These are phyloP conservation scores for Pelecanoides urinatrix DNA, from an alignment of 2,113 vertebrate genomes.

Conservation along the genomic window DNA sequence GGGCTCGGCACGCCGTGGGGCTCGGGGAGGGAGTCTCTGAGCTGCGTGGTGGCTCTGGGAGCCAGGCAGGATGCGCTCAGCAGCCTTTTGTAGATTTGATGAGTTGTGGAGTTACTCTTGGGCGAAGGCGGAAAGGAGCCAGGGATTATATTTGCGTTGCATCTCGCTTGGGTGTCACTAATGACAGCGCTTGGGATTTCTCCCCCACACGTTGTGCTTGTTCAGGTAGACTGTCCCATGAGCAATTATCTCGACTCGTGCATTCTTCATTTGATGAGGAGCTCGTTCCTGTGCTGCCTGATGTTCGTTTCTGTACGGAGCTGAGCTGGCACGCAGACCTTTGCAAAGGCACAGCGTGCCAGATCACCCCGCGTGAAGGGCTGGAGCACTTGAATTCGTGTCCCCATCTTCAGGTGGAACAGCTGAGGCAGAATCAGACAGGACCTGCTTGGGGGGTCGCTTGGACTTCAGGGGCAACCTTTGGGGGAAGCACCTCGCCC, in stretches of 20 bases:
- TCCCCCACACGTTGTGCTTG: not conserved
- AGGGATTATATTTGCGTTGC: not conserved
- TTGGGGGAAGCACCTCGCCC: not conserved
- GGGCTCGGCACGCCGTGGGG: fast-evolving
- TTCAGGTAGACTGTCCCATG: not conserved
- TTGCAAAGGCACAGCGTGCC: fast-evolving
- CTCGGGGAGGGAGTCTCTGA: not conserved
- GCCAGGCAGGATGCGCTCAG: not conserved
- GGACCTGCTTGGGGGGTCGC: not conserved
- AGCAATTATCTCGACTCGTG: fast-evolving
- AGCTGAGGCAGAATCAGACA: not conserved
- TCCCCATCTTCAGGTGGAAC: not conserved
- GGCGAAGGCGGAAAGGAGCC: not conserved
- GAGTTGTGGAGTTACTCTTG: not conserved
- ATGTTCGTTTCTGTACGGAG: fast-evolving
- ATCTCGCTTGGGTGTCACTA: not conserved
- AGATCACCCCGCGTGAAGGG: fast-evolving
- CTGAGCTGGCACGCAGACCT: too few relatives aligned
- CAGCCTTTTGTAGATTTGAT: not conserved
- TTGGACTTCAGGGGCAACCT: not conserved
- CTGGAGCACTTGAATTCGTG: fast-evolving
- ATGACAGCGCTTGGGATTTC: not conserved
- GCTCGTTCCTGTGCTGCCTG: not conserved
- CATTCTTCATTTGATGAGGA: fast-evolving
- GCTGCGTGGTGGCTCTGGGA: not conserved